Evolutionary conservation across 1,140 invertebrate genomes (phyloP), one percentile per base, ranked within the genome.

Genomic region (Monochamus saltuarius): DNA sequence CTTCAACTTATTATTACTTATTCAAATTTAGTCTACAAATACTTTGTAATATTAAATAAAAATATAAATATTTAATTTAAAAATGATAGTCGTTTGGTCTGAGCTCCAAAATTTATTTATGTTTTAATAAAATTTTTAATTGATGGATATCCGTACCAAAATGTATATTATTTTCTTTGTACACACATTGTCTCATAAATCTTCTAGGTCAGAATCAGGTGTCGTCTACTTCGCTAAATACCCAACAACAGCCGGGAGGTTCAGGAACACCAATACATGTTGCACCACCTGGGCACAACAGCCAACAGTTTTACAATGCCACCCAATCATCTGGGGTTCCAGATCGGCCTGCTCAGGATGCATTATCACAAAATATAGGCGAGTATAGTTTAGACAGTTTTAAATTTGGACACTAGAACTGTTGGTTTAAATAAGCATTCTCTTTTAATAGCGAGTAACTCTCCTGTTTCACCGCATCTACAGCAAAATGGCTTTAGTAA

Each of bases 401-500:
- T 40, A 40, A 14, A 14, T 40, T 40, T 40, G 39, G n/a, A 14
- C 14, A n/a, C n/a, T 14, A 2, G 39, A 40, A 40, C 39, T 40
- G 14, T 11, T n/a, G n/a, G 11, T n/a, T 14, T 40, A 4, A 40
- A 11, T 39, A 68, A 71, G 65, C 45, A 51, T 13, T 45, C 8
- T 40, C 39, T 13, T 54, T 45, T 53, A 60, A 16, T 40, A 67
- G 67, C 55, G 46, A 71, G 56, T 56, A 73, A 69, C 10, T 72
- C 75, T 8, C 66, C 69, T 19, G 70, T 73, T 51, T 78, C 78
- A 19, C 73, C 78, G 36, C 77, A 77, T 68, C 56, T 77, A 29
- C 78, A 79, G 58, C 80, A 82, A 65, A 81, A 81, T 61, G 79
- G 79, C 7, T 80, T 72, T 50, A 66, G 58, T 45, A 68, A 64